Evolutionary conservation across 2,888 invertebrate species (phyloP).

Genomic region (Cheilosia pagana): DNA sequence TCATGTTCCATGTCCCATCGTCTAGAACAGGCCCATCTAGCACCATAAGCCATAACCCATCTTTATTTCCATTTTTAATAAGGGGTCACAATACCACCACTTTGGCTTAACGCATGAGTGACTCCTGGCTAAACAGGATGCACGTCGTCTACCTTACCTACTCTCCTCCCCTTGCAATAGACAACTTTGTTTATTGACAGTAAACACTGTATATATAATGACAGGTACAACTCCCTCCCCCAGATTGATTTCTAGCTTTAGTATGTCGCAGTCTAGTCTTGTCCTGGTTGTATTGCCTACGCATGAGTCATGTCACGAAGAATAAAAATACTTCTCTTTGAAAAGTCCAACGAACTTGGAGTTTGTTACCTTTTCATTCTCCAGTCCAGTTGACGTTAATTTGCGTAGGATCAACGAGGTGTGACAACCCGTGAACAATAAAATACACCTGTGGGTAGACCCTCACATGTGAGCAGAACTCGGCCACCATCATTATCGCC

Average conservation of each 20-base stretch:
- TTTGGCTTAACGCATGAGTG: conserved; percentile 67
- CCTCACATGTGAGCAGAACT: conserved; percentile 49
- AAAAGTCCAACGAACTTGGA: conserved; percentile 66
- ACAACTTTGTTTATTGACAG: conserved; percentile 60
- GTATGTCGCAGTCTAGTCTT: conserved; percentile 14
- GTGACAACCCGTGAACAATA: conserved; percentile 71
- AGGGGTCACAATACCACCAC: conserved; percentile 32
- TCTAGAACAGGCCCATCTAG: no score
- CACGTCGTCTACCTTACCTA: neutral
- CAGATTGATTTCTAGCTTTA: conserved; percentile 36
- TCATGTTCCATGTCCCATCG: neutral
- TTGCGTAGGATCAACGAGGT: conserved; percentile 75
- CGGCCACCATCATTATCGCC: conserved; percentile 50
- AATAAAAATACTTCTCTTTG: conserved; percentile 34
- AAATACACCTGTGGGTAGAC: conserved; percentile 70
- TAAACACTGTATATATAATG: conserved; percentile 48
- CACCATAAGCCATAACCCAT: conserved; percentile 15
- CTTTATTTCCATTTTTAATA: conserved; percentile 12
- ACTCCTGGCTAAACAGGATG: conserved; percentile 63
- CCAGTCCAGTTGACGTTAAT: conserved; percentile 66
- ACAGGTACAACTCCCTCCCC: conserved; percentile 8
- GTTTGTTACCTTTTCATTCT: conserved; percentile 36
- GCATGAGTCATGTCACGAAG: conserved; percentile 54
- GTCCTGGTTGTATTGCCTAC: conserved; percentile 56
- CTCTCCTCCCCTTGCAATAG: neutral